Percentiles rank a stretch among this genome's conserved stretches.
phyloP scores from a whole-genome alignment of 2,888 invertebrate species.

The Tachina lurida region DNA sequence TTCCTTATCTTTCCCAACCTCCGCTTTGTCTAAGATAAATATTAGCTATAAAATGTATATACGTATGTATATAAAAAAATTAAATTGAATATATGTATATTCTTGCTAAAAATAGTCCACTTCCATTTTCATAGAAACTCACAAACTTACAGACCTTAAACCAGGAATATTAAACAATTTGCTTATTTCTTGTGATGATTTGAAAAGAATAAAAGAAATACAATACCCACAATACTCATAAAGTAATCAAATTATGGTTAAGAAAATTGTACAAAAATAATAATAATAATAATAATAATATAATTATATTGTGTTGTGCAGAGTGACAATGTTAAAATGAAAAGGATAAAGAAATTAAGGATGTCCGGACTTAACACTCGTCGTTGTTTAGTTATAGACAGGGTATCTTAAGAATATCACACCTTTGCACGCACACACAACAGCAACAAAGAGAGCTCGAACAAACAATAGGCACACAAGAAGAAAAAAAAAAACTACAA shows the following conservation, averaged over 20 bases:
- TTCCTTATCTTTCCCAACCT: too few species aligned
- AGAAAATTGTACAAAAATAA: constrained; percentile 40
- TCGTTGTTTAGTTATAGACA: constrained; percentile 52
- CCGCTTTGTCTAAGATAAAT: too few species aligned
- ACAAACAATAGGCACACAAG: constrained; percentile 12
- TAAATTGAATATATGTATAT: background rate
- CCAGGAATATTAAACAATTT: background rate
- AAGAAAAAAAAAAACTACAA: background rate
- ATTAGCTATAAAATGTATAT: too few species aligned
- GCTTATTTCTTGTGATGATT: background rate
- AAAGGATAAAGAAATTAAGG: constrained; percentile 59
- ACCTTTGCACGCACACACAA: constrained; percentile 38
- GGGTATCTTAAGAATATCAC: constrained; percentile 51
- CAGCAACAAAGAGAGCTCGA: constrained; percentile 6
- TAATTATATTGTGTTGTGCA: constrained; percentile 47
- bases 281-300: constrained; percentile 20
- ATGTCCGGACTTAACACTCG: constrained; percentile 70
- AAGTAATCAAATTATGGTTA: constrained; percentile 67
- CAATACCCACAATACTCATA: constrained; percentile 52
- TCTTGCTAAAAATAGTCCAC: background rate
- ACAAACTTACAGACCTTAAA: background rate
- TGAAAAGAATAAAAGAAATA: background rate
- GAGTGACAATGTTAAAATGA: constrained; percentile 48
- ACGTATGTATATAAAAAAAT: too few species aligned
- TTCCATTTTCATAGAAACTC: background rate